These are phyloP conservation scores for Indicator indicator DNA, from an alignment of 2,113 vertebrate genomes.

Conservation along the genomic window DNA sequence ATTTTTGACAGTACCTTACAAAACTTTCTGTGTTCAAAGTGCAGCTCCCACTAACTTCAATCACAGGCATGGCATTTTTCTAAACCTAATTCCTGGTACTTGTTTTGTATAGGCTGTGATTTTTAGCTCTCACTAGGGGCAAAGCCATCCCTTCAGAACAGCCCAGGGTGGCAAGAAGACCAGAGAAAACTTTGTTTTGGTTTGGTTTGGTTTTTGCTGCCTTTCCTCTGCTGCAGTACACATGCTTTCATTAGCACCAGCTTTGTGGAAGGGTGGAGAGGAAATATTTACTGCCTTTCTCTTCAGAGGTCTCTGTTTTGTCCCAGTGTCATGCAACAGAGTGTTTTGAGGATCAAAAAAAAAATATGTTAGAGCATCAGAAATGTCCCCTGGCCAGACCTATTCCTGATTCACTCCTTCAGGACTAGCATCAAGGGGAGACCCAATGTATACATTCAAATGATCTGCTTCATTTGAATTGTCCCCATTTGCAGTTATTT, in stretches of 20 bases:
- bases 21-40: background rate
- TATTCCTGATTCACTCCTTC: background rate
- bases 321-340: background rate
- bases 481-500: background rate
- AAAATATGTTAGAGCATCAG: background rate
- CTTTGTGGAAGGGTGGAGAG: conserved; percentile 3
- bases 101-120: background rate
- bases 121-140: background rate
- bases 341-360: background rate
- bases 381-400: background rate
- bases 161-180: background rate
- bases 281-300: conserved; percentile 9
- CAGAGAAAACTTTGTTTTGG: background rate
- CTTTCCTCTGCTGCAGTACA: background rate
- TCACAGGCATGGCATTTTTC: background rate
- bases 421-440: background rate
- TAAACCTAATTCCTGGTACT: background rate
- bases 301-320: background rate
- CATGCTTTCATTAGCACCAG: background rate
- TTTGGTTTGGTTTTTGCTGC: background rate
- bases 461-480: background rate
- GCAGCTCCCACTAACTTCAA: background rate
- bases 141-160: background rate
- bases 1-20: background rate
- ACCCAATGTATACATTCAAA: background rate